Base-by-base conservation (phyloP, 2,113 vertebrate genomes). In the Serilophus lunatus region DNA sequence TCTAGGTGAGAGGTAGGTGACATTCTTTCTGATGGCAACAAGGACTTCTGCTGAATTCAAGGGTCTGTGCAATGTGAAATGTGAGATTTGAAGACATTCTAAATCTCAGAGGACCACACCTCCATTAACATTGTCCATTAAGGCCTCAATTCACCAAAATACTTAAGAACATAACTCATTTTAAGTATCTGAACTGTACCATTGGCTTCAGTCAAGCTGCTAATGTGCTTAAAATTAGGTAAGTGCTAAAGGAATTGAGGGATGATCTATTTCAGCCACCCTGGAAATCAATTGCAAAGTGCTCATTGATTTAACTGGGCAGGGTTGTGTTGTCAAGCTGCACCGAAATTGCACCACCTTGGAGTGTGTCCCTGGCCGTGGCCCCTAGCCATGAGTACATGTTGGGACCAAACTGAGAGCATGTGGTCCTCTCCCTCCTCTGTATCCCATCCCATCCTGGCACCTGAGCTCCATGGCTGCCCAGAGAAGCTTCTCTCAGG, bases 201-300 rank as follows among this genome's bases (percentile, higher is more conserved):
- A 54, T 28, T 78, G 51, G 50, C 64, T 87, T 86, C 35, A 66
- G 42, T 86, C 64, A 72, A 68, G 49, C 4, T 56, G n/a, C n/a
- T 92, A 57, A 90, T 66, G 12, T 61, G n/a, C 50, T 93, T 80
- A 70, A 85, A 90, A 91, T 80, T n/a, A 80, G 36, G 59, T 72
- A 42, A 77, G n/a, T 72, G 28, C 49, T 80, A 45, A 84, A 74
- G 25, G 6, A 22, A 12, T 35, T 63, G 42, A 85, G 22, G n/a
- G 38, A 65, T 53, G 33, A 68, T 88, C 50, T 50, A 10, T 36
- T 1, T 3, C 18, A 69, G 25, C 50, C 61, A 26, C 6, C 28
- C 31, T 0, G 1, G 49, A 82, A 91, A 78, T 69, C 75, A 85
- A n/a, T 54, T 38, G 53, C 49, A 91, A 65, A 76, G 12, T 26